Percentiles rank a stretch among this genome's conserved stretches.
Conservation (phyloP, 2,113 vertebrate species). For the Ctenomys sociabilis region DNA sequence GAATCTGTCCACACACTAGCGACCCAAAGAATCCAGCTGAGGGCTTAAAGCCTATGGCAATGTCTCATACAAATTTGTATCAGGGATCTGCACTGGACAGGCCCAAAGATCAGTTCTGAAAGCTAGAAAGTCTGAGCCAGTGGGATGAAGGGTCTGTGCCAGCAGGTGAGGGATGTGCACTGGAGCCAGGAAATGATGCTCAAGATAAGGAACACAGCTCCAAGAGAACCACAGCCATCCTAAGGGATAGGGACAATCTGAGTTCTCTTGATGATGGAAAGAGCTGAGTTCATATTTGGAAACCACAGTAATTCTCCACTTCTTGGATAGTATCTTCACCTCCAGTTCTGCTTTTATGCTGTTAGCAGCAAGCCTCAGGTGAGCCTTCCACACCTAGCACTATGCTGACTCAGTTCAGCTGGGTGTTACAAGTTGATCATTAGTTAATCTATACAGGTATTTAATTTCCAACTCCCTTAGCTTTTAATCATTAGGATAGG, state of each 20-base stretch:
- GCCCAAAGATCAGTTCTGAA: background rate
- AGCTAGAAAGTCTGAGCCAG: background rate
- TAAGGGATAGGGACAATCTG: background rate
- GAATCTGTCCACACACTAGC: too few species aligned
- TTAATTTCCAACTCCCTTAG: slow-evolving; percentile 24
- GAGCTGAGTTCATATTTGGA: background rate
- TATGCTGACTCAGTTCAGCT: background rate
- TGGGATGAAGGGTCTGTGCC: background rate
- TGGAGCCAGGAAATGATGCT: background rate
- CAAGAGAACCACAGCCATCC: background rate
- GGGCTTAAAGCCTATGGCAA: background rate
- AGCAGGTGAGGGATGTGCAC: background rate
- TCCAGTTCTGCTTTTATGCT: background rate
- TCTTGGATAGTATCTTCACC: background rate
- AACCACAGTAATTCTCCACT: background rate
- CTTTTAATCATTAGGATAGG: background rate
- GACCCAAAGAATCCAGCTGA: too few species aligned
- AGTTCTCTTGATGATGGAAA: background rate
- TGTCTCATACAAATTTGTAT: background rate
- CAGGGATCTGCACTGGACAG: background rate
- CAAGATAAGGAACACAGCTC: background rate
- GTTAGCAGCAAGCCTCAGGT: background rate
- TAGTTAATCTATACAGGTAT: background rate
- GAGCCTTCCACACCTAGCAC: background rate
- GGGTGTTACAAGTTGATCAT: background rate